A percentile compares a stretch with the other conserved stretches of the same genome.
These are phyloP conservation scores for Gobiocypris rarus DNA, from an alignment of 2,113 vertebrate species.

Conservation along the genomic window DNA sequence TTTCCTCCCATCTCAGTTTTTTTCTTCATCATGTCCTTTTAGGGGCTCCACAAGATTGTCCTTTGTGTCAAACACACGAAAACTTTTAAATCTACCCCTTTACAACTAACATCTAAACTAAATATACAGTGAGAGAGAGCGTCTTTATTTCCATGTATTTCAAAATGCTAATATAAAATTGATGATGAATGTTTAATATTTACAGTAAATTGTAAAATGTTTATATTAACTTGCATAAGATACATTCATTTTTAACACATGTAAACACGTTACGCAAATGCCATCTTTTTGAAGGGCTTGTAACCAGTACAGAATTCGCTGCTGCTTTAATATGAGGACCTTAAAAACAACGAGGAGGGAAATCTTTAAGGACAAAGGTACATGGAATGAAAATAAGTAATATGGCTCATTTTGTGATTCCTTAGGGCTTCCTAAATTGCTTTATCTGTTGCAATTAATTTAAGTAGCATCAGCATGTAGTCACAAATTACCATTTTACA, in stretches of 20 bases:
- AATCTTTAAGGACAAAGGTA: conserved; percentile 45
- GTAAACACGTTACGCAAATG: neutral
- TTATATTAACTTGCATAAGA: neutral
- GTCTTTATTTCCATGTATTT: no score
- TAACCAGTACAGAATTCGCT: neutral
- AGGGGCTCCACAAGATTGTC: no score
- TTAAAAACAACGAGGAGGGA: neutral
- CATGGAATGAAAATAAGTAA: conserved; percentile 44
- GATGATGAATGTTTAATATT: no score
- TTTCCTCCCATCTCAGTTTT: no score
- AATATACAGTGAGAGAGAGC: no score
- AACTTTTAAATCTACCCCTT: no score
- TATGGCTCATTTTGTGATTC: conserved; percentile 22
- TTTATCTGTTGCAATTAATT: conserved; percentile 94
- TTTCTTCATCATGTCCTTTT: no score
- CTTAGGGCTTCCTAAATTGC: conserved; percentile 83
- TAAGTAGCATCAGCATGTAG: conserved; percentile 89
- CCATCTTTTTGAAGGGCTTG: neutral
- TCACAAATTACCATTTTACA: conserved; percentile 96
- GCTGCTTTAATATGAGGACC: neutral
- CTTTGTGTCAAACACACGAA: no score
- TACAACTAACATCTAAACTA: no score
- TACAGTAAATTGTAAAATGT: neutral
- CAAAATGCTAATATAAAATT: no score
- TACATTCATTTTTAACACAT: neutral